Evolutionary conservation across 2,797 vertebrate genomes (phyloP).

Genomic region (Trachurus trachurus): DNA sequence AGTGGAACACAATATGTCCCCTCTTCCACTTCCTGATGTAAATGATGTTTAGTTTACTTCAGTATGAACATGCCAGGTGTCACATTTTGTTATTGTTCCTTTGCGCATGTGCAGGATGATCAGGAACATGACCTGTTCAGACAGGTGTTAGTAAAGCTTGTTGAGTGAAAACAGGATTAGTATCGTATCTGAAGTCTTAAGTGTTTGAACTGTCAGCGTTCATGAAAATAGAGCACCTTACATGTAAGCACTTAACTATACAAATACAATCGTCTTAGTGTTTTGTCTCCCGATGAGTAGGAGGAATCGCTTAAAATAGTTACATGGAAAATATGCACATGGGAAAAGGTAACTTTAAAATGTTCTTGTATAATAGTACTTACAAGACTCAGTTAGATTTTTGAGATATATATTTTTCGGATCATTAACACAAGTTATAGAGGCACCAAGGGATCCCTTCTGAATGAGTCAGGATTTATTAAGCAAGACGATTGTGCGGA

Average conservation of each 20-base stretch:
- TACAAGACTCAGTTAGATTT: not conserved
- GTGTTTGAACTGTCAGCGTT: conserved; percentile 13
- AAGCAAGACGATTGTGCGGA: too few relatives aligned
- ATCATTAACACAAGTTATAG: not conserved
- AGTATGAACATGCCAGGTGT: conserved; percentile 24
- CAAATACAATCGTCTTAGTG: not conserved
- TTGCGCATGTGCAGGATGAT: conserved; percentile 21
- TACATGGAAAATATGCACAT: not conserved
- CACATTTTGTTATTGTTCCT: conserved; percentile 23
- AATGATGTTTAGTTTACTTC: conserved; percentile 21
- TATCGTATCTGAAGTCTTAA: conserved; percentile 18
- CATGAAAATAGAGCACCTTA: conserved; percentile 15
- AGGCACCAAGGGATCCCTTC: not conserved
- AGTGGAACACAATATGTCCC: not conserved
- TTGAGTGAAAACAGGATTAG: conserved; percentile 33
- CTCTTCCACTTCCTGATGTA: conserved; percentile 3
- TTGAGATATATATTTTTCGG: too few relatives aligned
- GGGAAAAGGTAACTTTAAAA: conserved; percentile 16
- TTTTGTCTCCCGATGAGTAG: not conserved
- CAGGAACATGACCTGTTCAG: conserved; percentile 45
- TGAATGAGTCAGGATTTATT: not conserved
- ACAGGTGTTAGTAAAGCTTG: conserved; percentile 40
- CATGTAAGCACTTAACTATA: not conserved
- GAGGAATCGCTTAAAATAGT: not conserved
- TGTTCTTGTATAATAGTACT: not conserved